Conservation (phyloP, 2,797 vertebrate genomes). For the Arnoldichthys spilopterus region DNA sequence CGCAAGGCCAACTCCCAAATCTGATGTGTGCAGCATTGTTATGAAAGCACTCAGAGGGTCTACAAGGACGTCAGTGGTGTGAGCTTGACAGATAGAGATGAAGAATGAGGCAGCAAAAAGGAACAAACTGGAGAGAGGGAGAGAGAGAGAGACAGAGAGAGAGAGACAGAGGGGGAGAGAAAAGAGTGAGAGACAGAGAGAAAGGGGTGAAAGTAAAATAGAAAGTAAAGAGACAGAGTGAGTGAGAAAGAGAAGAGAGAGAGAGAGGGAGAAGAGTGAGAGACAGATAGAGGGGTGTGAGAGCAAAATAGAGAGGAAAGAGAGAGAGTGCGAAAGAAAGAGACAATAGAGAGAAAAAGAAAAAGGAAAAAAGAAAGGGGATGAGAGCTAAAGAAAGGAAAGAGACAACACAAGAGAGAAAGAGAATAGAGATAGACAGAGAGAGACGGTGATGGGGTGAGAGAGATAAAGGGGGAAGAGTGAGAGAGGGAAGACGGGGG, state of each 20-base stretch:
- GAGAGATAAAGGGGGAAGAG: no score
- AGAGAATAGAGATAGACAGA: no score
- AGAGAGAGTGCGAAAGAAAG: background rate
- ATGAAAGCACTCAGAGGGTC: conserved; percentile 36
- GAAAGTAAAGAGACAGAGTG: background rate
- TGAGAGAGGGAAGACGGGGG: no score
- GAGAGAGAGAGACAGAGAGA: background rate
- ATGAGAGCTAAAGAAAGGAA: no score
- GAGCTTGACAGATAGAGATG: conserved; percentile 5
- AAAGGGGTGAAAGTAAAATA: no score
- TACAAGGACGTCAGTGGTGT: conserved; percentile 18
- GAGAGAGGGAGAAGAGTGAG: background rate
- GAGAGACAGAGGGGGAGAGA: conserved; percentile 10
- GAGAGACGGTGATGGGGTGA: no score
- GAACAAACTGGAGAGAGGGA: background rate
- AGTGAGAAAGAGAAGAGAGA: background rate
- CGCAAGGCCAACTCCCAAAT: conserved; percentile 35
- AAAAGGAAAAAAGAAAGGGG: no score
- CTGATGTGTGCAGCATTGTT: conserved; percentile 41
- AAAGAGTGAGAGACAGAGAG: background rate
- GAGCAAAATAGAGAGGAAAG: background rate
- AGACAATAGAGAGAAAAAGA: background rate
- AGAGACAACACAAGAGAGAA: no score
- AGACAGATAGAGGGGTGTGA: background rate
- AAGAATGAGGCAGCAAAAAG: background rate